Percentiles rank a stretch among this genome's conserved stretches.
Conservation (phyloP, 2,888 invertebrate genomes). For the Megastigmus dorsalis region DNA sequence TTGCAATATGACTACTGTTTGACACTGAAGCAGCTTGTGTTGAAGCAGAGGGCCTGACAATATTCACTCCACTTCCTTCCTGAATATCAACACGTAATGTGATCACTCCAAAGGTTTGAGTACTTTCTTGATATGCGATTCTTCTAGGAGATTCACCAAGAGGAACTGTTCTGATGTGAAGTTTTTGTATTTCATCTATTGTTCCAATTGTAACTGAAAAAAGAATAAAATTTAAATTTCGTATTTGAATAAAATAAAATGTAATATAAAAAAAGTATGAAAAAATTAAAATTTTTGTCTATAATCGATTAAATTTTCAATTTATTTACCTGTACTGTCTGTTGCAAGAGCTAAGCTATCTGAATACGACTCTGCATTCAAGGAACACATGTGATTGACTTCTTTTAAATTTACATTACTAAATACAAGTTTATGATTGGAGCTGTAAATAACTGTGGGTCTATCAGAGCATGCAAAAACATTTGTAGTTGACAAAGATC, state of each 20-base stretch:
- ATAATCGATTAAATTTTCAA: not conserved
- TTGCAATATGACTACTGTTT: conserved; percentile 75
- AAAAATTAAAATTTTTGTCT: not conserved
- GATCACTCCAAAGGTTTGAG: conserved; percentile 95
- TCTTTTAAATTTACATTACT: conserved; percentile 97
- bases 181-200: conserved; percentile 98
- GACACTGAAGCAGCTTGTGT: conserved; percentile 83
- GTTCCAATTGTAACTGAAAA: conserved; percentile 90
- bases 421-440: conserved; percentile 98
- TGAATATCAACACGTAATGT: conserved; percentile 92
- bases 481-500: conserved; percentile 92
- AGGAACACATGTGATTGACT: conserved; percentile 98
- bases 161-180: conserved; percentile 96
- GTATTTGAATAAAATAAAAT: not conserved
- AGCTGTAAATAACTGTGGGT: conserved; percentile 98
- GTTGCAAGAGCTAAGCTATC: conserved; percentile 94
- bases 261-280: not conserved
- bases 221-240: conserved; percentile 4
- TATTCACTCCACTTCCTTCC: conserved; percentile 81
- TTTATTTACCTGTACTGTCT: conserved; percentile 79
- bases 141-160: conserved; percentile 95
- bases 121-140: conserved; percentile 95
- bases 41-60: conserved; percentile 84
- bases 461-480: conserved; percentile 99
- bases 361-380: conserved; percentile 96